Conservation (phyloP, 2,888 invertebrate species). For the Troides aeacus region DNA sequence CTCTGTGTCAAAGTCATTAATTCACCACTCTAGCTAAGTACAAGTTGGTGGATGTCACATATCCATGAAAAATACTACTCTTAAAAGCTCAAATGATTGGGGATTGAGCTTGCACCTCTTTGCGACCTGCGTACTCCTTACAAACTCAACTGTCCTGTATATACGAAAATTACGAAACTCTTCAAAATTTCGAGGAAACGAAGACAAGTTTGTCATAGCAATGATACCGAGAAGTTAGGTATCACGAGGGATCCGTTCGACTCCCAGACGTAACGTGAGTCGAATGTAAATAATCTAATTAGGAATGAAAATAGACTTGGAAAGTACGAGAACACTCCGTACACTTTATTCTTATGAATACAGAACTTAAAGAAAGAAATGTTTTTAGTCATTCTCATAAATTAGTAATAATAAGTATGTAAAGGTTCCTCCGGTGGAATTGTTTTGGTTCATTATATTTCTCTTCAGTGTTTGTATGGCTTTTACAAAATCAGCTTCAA, state of each 20-base stretch:
- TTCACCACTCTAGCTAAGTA: too few species aligned
- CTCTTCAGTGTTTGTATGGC: not conserved
- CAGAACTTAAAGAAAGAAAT: not conserved
- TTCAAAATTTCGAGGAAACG: not conserved
- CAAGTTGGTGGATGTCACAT: too few species aligned
- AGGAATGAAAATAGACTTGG: slow-evolving; percentile 27
- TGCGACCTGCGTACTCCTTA: too few species aligned
- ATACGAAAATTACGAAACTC: not conserved
- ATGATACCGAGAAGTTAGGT: not conserved
- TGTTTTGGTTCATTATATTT: not conserved
- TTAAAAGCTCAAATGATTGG: too few species aligned
- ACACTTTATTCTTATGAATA: not conserved
- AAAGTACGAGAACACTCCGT: not conserved
- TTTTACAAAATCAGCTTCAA: not conserved
- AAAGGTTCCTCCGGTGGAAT: not conserved
- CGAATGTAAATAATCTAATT: slow-evolving; percentile 57
- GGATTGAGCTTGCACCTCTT: too few species aligned
- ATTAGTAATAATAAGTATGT: not conserved
- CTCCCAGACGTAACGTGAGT: slow-evolving; percentile 36
- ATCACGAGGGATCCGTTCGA: slow-evolving; percentile 31
- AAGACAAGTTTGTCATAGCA: not conserved
- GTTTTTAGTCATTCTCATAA: not conserved
- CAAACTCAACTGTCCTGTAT: not conserved
- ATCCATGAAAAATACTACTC: too few species aligned
- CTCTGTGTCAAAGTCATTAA: too few species aligned